Base-by-base conservation (phyloP, 2,113 vertebrate species). In the Pangasianodon hypophthalmus region DNA sequence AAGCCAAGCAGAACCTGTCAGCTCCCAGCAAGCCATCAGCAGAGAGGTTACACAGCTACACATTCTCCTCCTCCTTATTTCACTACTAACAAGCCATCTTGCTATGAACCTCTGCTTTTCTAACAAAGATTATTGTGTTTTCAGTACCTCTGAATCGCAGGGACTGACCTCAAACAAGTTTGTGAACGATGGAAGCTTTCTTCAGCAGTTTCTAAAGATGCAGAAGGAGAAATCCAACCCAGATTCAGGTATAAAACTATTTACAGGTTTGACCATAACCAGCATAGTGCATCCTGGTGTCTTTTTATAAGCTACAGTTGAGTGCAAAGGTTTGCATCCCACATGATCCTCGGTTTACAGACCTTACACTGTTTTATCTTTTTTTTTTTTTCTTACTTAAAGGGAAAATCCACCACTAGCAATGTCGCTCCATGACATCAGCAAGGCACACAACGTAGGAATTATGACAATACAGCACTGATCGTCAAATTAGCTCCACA, bases 151-250 rank as follows among this genome's bases (percentile, higher is more conserved):
- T 0, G 95, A 93, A 4, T 44, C 91, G 58, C 95, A 96, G 54
- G 95, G 88, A 0, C 91, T 95, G 73, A 94, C 94, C 2, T 94
- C 95, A 41, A 99, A 99, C 93, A 99, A 99, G 93, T 99, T 99
- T 94, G 96, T 95, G 92, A 99, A 99, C 0, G 98, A 99, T 37
- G 98, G 98, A 85, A 99, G 98, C 92, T 99, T 99, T 92, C 94
- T 99, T 81, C 98, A 99, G 93, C 98, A 99, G 94, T 99, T 99
- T 92, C 96, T 99, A 92, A 98, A 97, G 94, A 94, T 99, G 95
- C 98, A 99, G 94, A 97, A 98, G 92, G 97, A 98, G 0, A 97
- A 98, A 90, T 89, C 96, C 3, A 94, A 85, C 92, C 75, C 94
- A 83, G 95, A 93, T 94, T 90, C 94, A 84, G 95, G 96, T 96